A percentile compares a stretch with the other conserved stretches of the same genome.
Conservation (phyloP, 1,140 invertebrate genomes). For the Dryas iulia region DNA sequence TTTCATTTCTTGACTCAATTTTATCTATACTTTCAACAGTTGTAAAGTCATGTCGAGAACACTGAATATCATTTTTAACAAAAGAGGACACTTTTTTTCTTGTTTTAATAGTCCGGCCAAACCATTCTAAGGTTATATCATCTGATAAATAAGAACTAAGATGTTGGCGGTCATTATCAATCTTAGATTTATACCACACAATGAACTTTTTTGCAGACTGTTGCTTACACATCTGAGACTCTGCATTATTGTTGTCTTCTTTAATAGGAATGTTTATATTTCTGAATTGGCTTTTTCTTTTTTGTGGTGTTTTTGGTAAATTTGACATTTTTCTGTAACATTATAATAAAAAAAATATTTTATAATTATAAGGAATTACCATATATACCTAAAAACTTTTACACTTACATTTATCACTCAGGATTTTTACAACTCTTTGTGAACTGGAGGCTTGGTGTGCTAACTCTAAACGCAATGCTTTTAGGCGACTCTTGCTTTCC, state of each 20-base stretch:
- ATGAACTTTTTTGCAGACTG: conserved; percentile 61
- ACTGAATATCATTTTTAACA: conserved; percentile 70
- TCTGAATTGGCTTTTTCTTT: conserved; percentile 29
- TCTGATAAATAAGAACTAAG: conserved; percentile 76
- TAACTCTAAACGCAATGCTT: conserved; percentile 51
- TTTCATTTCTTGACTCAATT: conserved; percentile 55
- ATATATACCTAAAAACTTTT: neutral
- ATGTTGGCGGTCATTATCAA: conserved; percentile 70
- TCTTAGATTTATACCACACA: conserved; percentile 68
- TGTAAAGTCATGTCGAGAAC: conserved; percentile 69
- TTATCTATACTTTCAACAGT: conserved; percentile 63
- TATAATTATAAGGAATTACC: neutral
- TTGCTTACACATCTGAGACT: conserved; percentile 41
- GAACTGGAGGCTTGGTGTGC: conserved; percentile 63
- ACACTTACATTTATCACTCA: conserved; percentile 63
- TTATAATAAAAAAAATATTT: neutral
- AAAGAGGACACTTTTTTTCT: conserved; percentile 74
- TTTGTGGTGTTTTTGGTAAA: conserved; percentile 42
- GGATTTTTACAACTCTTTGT: conserved; percentile 62
- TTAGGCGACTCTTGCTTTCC: conserved; percentile 67
- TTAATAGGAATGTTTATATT: conserved; percentile 29
- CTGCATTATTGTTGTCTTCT: conserved; percentile 46
- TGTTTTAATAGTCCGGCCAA: conserved; percentile 80
- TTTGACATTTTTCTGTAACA: conserved; percentile 49
- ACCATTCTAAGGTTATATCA: conserved; percentile 80